Base-by-base conservation (phyloP, 2,113 vertebrate genomes). In the Amblyornis subalaris region DNA sequence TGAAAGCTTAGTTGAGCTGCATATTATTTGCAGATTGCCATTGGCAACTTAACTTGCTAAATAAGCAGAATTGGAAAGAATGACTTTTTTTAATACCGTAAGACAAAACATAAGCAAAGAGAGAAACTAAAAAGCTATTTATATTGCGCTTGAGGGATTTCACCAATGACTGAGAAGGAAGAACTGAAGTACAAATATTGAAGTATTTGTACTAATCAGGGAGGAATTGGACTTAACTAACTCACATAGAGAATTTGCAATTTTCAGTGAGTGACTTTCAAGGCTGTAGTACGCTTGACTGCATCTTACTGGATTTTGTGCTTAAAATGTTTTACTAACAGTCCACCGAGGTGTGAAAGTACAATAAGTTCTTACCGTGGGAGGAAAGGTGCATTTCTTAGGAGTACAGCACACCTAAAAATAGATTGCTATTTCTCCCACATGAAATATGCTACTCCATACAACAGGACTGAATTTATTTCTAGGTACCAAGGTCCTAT, bases 281-380 rank as follows among this genome's bases (percentile, higher is more conserved):
- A 91, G 38, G 70, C 61, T 70, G 23, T 54, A 75, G 72, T 53
- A 75, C 33, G 23, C 50, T 88, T 85, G 87, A 71, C 45, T 91
- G 74, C 70, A 44, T 85, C 45, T 72, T 87, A 21, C 73, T 42
- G 54, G 53, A 95, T 91, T 94, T 96, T 95, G 58, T 72, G 35
- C 62, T 85, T 95, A 80, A 94, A 95, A 82, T 93, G 29, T 79
- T 94, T 93, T 85, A 73, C 84, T 81, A 91, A 91, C 74, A 79
- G 67, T 72, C 58, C 77, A 73, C 66, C 85, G 87, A 93, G 54
- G 72, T 92, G 54, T 87, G 78, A 95, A 94, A 88, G 54, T 76
- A 89, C 81, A 94, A 4, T 78, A 75, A 89, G 45, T 89, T 50
- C 71, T 76, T 85, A 62, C 38, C 0, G 9, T 72, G 29, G 54